Conservation (phyloP, 1,140 invertebrate species). For the Pollicipes pollicipes region DNA sequence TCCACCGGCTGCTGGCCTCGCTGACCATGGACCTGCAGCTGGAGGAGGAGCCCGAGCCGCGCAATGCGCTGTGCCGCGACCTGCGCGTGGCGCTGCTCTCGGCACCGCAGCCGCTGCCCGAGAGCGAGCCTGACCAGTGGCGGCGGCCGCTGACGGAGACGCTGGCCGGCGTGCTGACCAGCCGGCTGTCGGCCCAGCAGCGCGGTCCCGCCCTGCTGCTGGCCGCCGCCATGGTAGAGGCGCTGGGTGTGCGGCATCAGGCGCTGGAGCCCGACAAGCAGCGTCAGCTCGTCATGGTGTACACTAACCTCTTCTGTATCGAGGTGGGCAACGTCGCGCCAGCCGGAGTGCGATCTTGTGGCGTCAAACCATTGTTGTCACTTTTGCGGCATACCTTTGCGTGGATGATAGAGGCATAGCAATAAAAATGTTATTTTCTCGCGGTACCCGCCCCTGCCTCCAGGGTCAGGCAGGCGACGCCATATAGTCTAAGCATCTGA, state of each 20-base stretch:
- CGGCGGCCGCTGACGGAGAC: conserved; percentile 27
- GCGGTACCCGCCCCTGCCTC: too few species aligned
- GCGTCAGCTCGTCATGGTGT: conserved; percentile 52
- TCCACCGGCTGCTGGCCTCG: conserved; percentile 46
- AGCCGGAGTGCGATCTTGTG: too few species aligned
- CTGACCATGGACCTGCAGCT: not conserved
- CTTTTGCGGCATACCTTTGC: too few species aligned
- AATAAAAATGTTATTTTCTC: too few species aligned
- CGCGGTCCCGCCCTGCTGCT: conserved; percentile 69
- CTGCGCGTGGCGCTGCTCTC: not conserved
- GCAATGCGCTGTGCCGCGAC: not conserved
- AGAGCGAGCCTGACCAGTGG: conserved; percentile 17
- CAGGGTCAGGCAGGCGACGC: too few species aligned
- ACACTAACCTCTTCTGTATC: conserved; percentile 70
- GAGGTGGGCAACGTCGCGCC: too few species aligned
- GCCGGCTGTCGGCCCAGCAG: conserved; percentile 68
- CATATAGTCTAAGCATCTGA: too few species aligned
- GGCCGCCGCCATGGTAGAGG: conserved; percentile 54
- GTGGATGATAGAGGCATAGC: too few species aligned
- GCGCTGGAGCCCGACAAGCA: conserved; percentile 30
- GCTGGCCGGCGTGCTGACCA: conserved; percentile 51
- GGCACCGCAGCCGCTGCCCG: not conserved
- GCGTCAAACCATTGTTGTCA: too few species aligned
- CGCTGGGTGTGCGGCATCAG: conserved; percentile 40
- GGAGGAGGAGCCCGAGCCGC: not conserved